These are phyloP conservation scores for Tylochromis polylepis DNA, from an alignment of 2,113 vertebrate species.

Conservation along the genomic window DNA sequence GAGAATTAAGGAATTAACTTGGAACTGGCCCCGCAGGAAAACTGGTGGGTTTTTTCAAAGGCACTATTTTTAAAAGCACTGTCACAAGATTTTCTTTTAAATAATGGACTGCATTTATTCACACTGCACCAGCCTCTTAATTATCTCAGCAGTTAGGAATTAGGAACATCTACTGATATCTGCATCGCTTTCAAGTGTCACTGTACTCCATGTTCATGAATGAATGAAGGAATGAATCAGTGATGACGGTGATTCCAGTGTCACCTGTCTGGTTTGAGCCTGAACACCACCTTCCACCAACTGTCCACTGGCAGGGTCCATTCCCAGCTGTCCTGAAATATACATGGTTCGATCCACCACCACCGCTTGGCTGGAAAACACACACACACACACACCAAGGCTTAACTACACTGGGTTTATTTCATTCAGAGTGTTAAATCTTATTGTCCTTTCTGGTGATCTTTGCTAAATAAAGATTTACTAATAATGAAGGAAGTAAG, in stretches of 20 bases:
- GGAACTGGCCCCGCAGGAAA: neutral
- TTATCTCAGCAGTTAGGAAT: neutral
- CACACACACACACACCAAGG: neutral
- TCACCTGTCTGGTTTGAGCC: conserved; percentile 86
- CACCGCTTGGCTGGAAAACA: conserved; percentile 87
- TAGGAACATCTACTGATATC: neutral
- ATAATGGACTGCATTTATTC: neutral
- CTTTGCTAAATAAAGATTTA: neutral
- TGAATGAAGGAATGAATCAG: neutral
- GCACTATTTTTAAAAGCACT: neutral
- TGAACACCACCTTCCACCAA: conserved; percentile 84
- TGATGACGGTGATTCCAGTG: neutral
- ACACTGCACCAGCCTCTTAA: neutral
- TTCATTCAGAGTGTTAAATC: rapidly evolving
- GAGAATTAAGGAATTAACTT: neutral
- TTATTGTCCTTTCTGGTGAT: neutral
- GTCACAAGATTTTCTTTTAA: neutral
- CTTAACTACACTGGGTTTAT: neutral
- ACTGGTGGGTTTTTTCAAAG: neutral
- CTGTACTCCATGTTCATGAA: neutral
- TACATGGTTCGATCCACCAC: conserved; percentile 89
- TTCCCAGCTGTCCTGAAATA: conserved; percentile 88
- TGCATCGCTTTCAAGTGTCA: neutral
- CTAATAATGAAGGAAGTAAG: neutral
- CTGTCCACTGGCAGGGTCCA: conserved; percentile 80